Evolutionary conservation across 2,888 invertebrate species (phyloP), one percentile per base, ranked within the genome.

Genomic region (Podabrus alpinus): DNA sequence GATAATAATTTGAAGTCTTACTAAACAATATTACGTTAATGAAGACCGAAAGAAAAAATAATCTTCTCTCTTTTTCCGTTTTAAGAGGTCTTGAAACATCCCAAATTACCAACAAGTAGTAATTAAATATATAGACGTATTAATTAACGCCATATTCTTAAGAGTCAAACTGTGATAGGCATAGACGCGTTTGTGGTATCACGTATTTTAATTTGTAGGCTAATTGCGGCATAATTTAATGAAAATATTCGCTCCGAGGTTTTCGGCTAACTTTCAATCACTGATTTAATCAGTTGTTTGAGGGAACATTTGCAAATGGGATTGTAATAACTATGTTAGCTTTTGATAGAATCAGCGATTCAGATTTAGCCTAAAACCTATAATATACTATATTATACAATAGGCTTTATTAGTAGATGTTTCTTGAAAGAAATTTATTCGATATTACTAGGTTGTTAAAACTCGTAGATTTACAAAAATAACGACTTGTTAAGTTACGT

Each of bases 401-500:
- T 24, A 24, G 9, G 13, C n/a, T 4, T 24, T 45, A 45, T n/a
- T 1, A n/a, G 1, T 45, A 45, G 7, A 7, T 1, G 29, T 29
- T 29, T 29, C 29, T 4, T n/a, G 4, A 29, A 45, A 45, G n/a
- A 4, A 29, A 13, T 29, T 29, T 29, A 29, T 29, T 29, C n/a
- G 45, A 45, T 45, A 45, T 45, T n/a, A 7, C 13, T n/a, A 45
- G 45, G n/a, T 45, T 45, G 45, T 45, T 45, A 45, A 45, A 45
- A 45, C n/a, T n/a, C 45, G 45, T 45, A n/a, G 45, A 45, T 45
- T 11, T 16, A 61, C 17, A 61, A 61, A 13, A 61, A 70, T 24
- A 64, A 61, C 24, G 16, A 64, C 16, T 17, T 62, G 45, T 60
- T 76, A 45, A 45, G 45, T 45, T 71, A 76, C 76, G 76, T 76